Conservation (phyloP, 2,113 vertebrate species). For the Syrmaticus mikado region DNA sequence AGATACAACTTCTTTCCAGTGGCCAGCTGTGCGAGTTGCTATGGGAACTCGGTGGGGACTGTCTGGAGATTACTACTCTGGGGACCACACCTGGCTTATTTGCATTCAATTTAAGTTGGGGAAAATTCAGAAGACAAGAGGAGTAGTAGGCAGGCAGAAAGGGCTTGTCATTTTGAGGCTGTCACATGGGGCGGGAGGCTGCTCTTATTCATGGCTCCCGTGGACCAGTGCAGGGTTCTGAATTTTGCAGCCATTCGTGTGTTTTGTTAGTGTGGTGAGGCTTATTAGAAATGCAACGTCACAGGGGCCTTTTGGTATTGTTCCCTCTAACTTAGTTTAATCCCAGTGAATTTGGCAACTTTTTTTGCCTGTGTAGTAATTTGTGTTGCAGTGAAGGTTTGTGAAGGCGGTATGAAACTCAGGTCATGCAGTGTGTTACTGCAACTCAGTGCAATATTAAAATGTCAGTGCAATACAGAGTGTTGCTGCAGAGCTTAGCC, state of each 20-base stretch:
- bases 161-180: constrained; percentile 51
- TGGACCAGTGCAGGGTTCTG: neutral
- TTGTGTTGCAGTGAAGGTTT: neutral
- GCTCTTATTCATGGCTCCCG: neutral
- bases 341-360: constrained; percentile 1
- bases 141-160: constrained; percentile 44
- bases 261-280: neutral
- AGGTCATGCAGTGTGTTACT: neutral
- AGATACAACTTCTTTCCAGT: constrained; percentile 36
- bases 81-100: constrained; percentile 79
- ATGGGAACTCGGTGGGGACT: constrained; percentile 72
- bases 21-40: constrained; percentile 75
- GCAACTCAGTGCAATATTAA: constrained; percentile 12
- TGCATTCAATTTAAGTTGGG: constrained; percentile 78
- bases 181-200: constrained; percentile 34
- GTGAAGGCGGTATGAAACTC: neutral
- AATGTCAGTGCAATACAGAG: constrained; percentile 8
- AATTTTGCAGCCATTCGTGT: neutral
- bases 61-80: constrained; percentile 60
- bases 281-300: neutral
- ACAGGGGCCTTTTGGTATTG: neutral
- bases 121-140: constrained; percentile 72
- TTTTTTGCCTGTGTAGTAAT: neutral
- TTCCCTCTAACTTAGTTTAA: neutral
- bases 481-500: constrained; percentile 5